phyloP scores from a whole-genome alignment of 2,888 invertebrate genomes.

The Eustalomyia histrio region DNA sequence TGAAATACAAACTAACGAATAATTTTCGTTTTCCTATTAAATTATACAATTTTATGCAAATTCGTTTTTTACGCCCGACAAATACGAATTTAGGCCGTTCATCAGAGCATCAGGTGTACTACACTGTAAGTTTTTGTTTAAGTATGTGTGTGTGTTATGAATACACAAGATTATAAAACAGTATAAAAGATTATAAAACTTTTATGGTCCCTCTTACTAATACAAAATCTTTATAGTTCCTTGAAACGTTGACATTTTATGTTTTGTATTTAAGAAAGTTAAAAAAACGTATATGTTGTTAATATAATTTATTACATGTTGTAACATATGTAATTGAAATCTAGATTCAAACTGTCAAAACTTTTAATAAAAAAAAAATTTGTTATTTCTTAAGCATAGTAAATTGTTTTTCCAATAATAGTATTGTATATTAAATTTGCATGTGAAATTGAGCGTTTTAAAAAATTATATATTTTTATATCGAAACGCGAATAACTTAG shows the following conservation, averaged over 20 bases:
- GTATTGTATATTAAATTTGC: too few relatives aligned
- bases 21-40: too few relatives aligned
- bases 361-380: not conserved
- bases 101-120: too few relatives aligned
- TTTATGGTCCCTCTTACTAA: not conserved
- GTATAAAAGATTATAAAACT: constrained; percentile 7
- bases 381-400: too few relatives aligned
- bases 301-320: constrained; percentile 5
- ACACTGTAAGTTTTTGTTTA: not conserved
- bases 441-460: too few relatives aligned
- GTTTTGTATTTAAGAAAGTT: not conserved
- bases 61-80: too few relatives aligned
- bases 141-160: not conserved
- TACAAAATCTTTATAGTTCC: not conserved
- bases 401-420: too few relatives aligned
- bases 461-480: too few relatives aligned
- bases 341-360: not conserved
- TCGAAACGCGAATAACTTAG: too few relatives aligned
- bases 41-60: too few relatives aligned
- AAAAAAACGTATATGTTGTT: not conserved
- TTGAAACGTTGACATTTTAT: not conserved
- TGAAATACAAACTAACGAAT: too few relatives aligned
- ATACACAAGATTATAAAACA: not conserved
- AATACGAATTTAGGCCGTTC: too few relatives aligned
- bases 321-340: constrained; percentile 21